A percentile compares a stretch with the other conserved stretches of the same genome.
Conservation (phyloP, 1,140 invertebrate species). For the Leptestheria dahalacensis region DNA sequence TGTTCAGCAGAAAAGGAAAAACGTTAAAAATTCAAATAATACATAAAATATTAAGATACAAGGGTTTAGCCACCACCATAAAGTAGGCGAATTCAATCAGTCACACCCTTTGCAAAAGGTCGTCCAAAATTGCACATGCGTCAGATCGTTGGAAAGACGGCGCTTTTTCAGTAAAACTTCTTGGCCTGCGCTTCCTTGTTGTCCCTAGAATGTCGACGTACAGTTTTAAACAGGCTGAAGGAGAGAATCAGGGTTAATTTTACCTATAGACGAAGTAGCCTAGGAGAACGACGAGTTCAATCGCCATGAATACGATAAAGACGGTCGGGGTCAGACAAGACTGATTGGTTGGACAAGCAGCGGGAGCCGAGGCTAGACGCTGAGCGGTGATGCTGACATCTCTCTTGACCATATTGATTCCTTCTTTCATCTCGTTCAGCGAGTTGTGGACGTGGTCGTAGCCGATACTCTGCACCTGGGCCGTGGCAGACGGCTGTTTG, state of each 20-base stretch:
- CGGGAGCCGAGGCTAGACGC: slow-evolving; percentile 29
- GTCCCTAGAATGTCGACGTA: too few species aligned
- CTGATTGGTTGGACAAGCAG: slow-evolving; percentile 36
- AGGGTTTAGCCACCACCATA: too few species aligned
- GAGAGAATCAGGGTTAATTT: too few species aligned
- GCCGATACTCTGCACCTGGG: slow-evolving; percentile 29
- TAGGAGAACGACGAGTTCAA: slow-evolving; percentile 59
- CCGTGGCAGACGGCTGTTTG: slow-evolving; percentile 44
- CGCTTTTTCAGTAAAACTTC: slow-evolving; percentile 57
- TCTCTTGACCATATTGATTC: slow-evolving; percentile 60
- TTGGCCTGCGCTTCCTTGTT: slow-evolving; percentile 72
- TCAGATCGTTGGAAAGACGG: too few species aligned
- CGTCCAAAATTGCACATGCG: too few species aligned
- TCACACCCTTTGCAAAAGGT: too few species aligned
- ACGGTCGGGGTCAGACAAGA: slow-evolving; percentile 58
- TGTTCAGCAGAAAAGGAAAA: too few species aligned
- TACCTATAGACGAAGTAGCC: slow-evolving; percentile 74
- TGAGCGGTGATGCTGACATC: slow-evolving; percentile 45
- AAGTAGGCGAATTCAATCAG: too few species aligned
- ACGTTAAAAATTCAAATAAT: too few species aligned
- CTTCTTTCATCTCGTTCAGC: slow-evolving; percentile 66
- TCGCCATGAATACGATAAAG: slow-evolving; percentile 50
- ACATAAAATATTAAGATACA: too few species aligned
- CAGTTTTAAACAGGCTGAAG: too few species aligned
- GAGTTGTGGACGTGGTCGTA: slow-evolving; percentile 52